Evolutionary conservation across 2,113 vertebrate genomes (phyloP).

Genomic region (Pteronura brasiliensis): DNA sequence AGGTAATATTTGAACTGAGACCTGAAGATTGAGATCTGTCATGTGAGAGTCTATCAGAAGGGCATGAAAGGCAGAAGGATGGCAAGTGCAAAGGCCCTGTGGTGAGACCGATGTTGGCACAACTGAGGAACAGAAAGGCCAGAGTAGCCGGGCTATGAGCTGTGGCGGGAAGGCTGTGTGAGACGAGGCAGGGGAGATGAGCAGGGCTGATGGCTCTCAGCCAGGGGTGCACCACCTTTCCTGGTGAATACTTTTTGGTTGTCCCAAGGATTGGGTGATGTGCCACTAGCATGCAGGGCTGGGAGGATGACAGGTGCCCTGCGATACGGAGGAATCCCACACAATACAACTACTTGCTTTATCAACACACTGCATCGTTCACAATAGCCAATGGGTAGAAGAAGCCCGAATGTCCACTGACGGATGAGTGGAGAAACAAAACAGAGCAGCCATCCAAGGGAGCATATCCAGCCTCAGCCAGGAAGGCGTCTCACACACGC

Average conservation of each 20-base stretch:
- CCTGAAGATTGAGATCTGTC: background rate
- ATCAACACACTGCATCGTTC: background rate
- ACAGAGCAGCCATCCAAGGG: background rate
- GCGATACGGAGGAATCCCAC: background rate
- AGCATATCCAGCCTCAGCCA: background rate
- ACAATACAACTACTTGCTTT: no score
- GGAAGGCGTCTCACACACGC: background rate
- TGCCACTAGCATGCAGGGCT: background rate
- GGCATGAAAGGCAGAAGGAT: background rate
- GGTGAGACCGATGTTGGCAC: background rate
- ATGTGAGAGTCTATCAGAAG: background rate
- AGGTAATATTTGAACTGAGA: background rate
- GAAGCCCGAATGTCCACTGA: rapidly evolving
- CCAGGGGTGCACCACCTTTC: background rate
- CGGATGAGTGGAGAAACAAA: background rate
- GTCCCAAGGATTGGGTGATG: background rate
- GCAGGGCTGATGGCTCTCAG: background rate
- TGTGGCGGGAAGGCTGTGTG: rapidly evolving
- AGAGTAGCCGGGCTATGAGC: background rate
- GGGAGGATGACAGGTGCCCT: background rate
- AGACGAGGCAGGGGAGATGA: no score
- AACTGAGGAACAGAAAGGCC: background rate
- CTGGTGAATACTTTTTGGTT: background rate
- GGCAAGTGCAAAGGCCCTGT: background rate
- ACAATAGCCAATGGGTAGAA: background rate